phyloP scores from a whole-genome alignment of 2,888 invertebrate genomes.

The Marronus borbonicus region DNA sequence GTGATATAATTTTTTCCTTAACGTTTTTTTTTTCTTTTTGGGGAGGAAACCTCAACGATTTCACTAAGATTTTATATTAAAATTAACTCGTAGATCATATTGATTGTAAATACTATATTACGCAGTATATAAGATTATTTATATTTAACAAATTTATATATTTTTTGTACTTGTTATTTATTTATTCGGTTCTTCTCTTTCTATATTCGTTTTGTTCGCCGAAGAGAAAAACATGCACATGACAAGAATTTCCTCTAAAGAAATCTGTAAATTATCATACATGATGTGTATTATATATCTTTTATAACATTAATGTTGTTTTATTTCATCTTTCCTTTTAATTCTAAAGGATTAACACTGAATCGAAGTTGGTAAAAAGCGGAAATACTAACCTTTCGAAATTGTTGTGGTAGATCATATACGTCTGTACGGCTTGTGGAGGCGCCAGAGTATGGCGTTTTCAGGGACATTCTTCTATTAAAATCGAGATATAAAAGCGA shows the following conservation, averaged over 20 bases:
- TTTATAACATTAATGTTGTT: background rate
- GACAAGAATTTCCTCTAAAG: background rate
- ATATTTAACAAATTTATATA: constrained; percentile 43
- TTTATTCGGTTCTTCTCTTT: constrained; percentile 7
- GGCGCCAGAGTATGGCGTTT: too few species aligned
- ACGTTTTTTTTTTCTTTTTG: background rate
- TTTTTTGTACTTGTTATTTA: constrained; percentile 42
- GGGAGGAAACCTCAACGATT: constrained; percentile 2
- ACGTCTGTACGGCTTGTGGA: too few species aligned
- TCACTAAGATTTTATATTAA: constrained; percentile 50
- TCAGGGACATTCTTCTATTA: too few species aligned
- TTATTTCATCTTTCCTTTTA: background rate
- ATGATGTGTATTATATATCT: constrained; percentile 1
- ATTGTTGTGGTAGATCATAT: too few species aligned
- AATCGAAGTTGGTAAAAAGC: too few species aligned
- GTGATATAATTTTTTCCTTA: constrained; percentile 28
- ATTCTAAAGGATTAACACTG: too few species aligned
- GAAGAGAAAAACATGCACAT: background rate
- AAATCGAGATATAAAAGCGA: too few species aligned
- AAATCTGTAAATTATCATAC: background rate
- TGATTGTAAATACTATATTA: constrained; percentile 46
- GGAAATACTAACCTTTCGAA: too few species aligned
- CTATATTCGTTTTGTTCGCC: background rate
- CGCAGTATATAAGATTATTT: constrained; percentile 12
- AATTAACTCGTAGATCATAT: constrained; percentile 52